Conservation (phyloP, 2,797 vertebrate species). For the Molossus alvarezi region DNA sequence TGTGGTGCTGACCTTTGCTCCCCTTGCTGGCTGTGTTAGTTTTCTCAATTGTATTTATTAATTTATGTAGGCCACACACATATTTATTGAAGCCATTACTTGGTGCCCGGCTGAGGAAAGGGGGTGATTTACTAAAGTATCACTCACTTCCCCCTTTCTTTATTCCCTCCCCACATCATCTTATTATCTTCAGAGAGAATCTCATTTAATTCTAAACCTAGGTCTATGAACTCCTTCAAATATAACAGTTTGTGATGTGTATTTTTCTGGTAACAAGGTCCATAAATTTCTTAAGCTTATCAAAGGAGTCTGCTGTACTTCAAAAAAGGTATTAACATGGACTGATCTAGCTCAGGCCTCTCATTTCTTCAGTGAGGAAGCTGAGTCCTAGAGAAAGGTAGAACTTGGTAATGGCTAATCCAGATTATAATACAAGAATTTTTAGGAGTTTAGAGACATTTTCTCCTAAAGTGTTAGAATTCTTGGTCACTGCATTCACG, state of each 20-base stretch:
- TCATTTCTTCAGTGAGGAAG: slow-evolving; percentile 63
- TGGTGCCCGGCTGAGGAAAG: not conserved
- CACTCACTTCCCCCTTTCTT: slow-evolving; percentile 37
- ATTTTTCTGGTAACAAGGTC: slow-evolving; percentile 46
- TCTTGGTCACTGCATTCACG: not conserved
- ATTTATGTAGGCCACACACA: slow-evolving; percentile 67
- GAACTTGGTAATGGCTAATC: not conserved
- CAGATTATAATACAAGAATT: not conserved
- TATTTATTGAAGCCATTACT: slow-evolving; percentile 66
- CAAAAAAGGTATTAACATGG: slow-evolving; percentile 58
- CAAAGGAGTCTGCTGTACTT: slow-evolving; percentile 30
- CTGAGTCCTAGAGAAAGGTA: slow-evolving; percentile 52
- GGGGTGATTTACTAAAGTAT: slow-evolving; percentile 55
- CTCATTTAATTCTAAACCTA: slow-evolving; percentile 62
- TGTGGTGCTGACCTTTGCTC: slow-evolving; percentile 64
- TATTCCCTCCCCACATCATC: not conserved
- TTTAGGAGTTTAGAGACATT: slow-evolving; percentile 32
- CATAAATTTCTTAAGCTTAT: slow-evolving; percentile 69
- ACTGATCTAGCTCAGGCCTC: slow-evolving; percentile 15
- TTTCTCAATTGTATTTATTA: slow-evolving; percentile 61
- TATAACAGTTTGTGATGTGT: slow-evolving; percentile 57
- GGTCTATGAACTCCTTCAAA: slow-evolving; percentile 54
- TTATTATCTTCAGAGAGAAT: slow-evolving; percentile 66
- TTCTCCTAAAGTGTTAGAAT: not conserved
- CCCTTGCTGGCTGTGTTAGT: slow-evolving; percentile 74